Base-by-base conservation (phyloP, 2,888 invertebrate genomes). In the Selenia dentaria region DNA sequence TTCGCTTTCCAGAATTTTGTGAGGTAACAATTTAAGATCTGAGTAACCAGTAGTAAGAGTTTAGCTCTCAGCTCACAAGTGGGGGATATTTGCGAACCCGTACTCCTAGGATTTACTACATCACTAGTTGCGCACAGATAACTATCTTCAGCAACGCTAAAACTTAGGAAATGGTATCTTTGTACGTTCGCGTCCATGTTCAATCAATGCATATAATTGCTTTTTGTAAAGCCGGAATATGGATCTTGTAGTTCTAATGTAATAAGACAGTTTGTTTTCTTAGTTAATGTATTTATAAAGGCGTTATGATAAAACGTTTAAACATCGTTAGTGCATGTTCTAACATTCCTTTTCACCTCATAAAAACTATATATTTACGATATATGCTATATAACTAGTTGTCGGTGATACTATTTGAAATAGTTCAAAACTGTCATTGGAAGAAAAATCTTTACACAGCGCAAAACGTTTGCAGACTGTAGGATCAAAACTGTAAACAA, bases 131-230 rank as follows among this genome's bases (percentile, higher is more conserved):
- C 79, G 68, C 76, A 67, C 69, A 75, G 78, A 83, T 83, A 83
- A 79, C 83, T 79, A 82, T 81, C 79, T 69, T 75, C 75, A 69
- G 75, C 72, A 70, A 72, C 70, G 76, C 70, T 79, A 68, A 77
- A 80, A 85, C 82, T 83, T 85, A 85, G 81, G 79, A 84, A 83
- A 85, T 79, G 72, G 77, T 79, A 74, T 75, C 78, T 83, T 80
- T 81, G 79, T 81, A 74, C 68, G 64, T 60, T 58, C 50, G 54
- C 58, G 64, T 79, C 81, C 83, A 78, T 83, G 83, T 84, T 83
- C 79, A 82, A 76, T 70, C 69, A 66, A 71, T 70, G 65, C 63
- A 68, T 74, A 77, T 77, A 74, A 86, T 86, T 84, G 81, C 82
- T 78, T 79, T 74, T 68, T 62, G 76, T 67, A 78, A 68, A 71